These are phyloP conservation scores for Scaptomyza caliginosa DNA, from an alignment of 2,888 invertebrate genomes.

Conservation along the genomic window DNA sequence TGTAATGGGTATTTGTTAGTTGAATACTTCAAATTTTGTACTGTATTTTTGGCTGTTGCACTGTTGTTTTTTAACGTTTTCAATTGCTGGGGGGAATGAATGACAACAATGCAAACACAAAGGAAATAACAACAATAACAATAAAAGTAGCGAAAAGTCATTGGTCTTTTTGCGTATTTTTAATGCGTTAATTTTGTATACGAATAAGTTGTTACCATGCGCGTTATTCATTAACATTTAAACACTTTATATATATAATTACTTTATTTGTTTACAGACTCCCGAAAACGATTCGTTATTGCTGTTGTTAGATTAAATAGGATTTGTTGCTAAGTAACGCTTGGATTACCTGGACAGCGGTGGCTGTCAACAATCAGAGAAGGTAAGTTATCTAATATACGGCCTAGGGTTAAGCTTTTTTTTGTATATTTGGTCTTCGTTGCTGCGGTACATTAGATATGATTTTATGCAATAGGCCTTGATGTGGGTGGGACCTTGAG, in stretches of 20 bases:
- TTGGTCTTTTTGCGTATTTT: slow-evolving; percentile 62
- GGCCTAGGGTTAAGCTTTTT: too few species aligned
- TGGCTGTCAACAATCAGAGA: slow-evolving; percentile 37
- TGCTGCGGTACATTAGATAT: background rate
- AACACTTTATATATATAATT: slow-evolving; percentile 5
- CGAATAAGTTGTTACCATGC: background rate
- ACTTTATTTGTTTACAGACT: slow-evolving; percentile 25
- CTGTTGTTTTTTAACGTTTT: slow-evolving; percentile 18
- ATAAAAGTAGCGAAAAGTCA: slow-evolving; percentile 41
- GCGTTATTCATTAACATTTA: background rate
- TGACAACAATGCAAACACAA: slow-evolving; percentile 49
- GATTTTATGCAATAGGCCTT: slow-evolving; percentile 4
- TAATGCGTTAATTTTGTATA: slow-evolving; percentile 42
- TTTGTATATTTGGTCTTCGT: background rate
- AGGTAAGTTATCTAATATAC: slow-evolving; percentile 51
- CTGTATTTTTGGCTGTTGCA: slow-evolving; percentile 16
- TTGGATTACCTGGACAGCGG: slow-evolving; percentile 37
- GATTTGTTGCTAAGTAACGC: slow-evolving; percentile 18
- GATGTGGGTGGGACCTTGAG: slow-evolving; percentile 14
- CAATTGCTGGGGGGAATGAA: slow-evolving; percentile 33
- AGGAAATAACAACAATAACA: slow-evolving; percentile 34
- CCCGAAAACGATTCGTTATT: background rate
- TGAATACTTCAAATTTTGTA: background rate
- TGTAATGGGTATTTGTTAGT: slow-evolving; percentile 16
- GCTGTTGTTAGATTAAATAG: slow-evolving; percentile 8